Percentiles rank a stretch among this genome's conserved stretches.
Evolutionary conservation across 2,888 invertebrate genomes (phyloP).

Genomic region (Epirrita christyi): DNA sequence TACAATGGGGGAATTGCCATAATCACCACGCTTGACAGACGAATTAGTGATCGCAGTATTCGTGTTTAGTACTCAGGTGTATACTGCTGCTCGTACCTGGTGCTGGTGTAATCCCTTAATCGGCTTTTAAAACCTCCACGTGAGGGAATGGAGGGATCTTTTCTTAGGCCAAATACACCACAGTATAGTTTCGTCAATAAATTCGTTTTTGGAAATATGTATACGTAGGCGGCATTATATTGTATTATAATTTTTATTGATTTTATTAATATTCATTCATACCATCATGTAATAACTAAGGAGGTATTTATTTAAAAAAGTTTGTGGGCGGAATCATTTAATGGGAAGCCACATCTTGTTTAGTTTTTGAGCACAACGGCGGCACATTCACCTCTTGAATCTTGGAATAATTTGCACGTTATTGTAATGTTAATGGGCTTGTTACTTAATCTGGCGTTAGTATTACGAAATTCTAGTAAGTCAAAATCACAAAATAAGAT

Average conservation of each 20-base stretch:
- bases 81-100: too few species aligned
- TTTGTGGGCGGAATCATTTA: slow-evolving; percentile 54
- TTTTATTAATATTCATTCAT: slow-evolving; percentile 18
- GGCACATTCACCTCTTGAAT: slow-evolving; percentile 44
- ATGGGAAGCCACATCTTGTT: slow-evolving; percentile 55
- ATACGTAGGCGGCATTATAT: slow-evolving; percentile 23
- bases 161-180: too few species aligned
- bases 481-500: slow-evolving; percentile 22
- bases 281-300: slow-evolving; percentile 8
- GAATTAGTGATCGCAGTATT: too few species aligned
- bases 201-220: slow-evolving; percentile 6
- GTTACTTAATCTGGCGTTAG: slow-evolving; percentile 22
- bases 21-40: too few species aligned
- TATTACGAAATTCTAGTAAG: slow-evolving; percentile 17
- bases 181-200: slow-evolving; percentile 7
- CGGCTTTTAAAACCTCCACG: too few species aligned
- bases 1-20: too few species aligned
- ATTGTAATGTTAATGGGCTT: slow-evolving; percentile 19
- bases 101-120: too few species aligned
- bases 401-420: slow-evolving; percentile 37
- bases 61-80: too few species aligned
- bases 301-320: slow-evolving; percentile 13
- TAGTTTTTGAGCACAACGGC: slow-evolving; percentile 47
- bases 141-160: too few species aligned
- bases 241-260: slow-evolving; percentile 20